These are phyloP conservation scores for Saguinus imperator DNA, from an alignment of 2,113 vertebrate species.

Conservation along the genomic window DNA sequence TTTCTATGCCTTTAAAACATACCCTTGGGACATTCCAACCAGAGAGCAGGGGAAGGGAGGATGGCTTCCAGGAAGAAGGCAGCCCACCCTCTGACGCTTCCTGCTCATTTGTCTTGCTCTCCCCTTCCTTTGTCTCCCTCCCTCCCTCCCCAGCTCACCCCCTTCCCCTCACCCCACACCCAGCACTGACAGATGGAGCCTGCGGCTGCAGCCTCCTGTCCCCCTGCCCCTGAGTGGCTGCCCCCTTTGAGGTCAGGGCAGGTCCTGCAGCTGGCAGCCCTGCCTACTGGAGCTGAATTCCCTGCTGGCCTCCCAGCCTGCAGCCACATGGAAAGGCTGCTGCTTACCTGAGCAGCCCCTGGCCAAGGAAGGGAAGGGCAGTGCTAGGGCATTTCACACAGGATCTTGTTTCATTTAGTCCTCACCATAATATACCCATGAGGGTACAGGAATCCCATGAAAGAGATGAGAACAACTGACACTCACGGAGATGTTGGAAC, in stretches of 20 bases:
- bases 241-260: neutral
- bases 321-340: neutral
- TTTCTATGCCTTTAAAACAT: neutral
- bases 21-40: neutral
- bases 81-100: neutral
- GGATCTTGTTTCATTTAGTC: neutral
- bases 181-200: neutral
- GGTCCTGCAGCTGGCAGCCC: neutral
- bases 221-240: neutral
- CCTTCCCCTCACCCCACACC: neutral
- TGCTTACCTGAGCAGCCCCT: neutral
- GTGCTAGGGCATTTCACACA: neutral
- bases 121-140: too few relatives aligned
- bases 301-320: neutral
- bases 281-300: neutral
- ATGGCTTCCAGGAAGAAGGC: neutral
- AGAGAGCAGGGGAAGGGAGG: neutral
- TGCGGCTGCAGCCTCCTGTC: neutral
- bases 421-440: neutral
- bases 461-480: neutral
- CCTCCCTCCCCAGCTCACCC: too few relatives aligned
- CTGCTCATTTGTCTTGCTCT: neutral
- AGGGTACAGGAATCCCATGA: neutral
- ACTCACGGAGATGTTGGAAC: too few relatives aligned
- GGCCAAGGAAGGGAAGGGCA: neutral